Evolutionary conservation across 2,797 vertebrate genomes (phyloP).

Genomic region (Cygnus olor): DNA sequence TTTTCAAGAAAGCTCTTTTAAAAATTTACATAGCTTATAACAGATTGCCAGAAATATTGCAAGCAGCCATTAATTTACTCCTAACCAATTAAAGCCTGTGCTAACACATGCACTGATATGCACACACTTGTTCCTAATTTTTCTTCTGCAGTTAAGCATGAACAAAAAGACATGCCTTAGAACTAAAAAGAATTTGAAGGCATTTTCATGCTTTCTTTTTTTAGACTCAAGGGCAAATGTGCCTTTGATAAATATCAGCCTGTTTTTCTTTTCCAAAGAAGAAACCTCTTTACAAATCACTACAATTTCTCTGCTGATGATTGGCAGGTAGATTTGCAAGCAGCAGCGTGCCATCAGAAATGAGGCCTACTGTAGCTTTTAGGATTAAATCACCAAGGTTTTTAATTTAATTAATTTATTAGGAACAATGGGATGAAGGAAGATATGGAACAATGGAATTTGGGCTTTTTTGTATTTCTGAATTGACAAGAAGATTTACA

Average conservation of each 20-base stretch:
- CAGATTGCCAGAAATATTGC: conserved; percentile 77
- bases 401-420: conserved; percentile 8
- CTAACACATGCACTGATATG: conserved; percentile 74
- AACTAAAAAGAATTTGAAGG: conserved; percentile 52
- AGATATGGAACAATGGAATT: not conserved
- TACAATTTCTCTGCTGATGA: not conserved
- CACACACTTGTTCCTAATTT: conserved; percentile 73
- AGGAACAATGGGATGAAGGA: not conserved
- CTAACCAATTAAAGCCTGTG: conserved; percentile 75
- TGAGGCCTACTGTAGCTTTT: not conserved
- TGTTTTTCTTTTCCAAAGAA: not conserved
- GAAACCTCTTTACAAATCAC: conserved; percentile 13
- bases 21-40: conserved; percentile 77
- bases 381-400: not conserved
- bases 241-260: conserved; percentile 17
- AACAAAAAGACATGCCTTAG: conserved; percentile 54
- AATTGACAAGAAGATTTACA: not conserved
- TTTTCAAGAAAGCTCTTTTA: conserved; percentile 78
- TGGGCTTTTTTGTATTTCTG: not conserved
- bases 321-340: conserved; percentile 44
- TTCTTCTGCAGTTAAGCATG: conserved; percentile 71
- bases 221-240: conserved; percentile 36
- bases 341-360: not conserved
- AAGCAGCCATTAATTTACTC: conserved; percentile 78
- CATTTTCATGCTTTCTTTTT: conserved; percentile 37